Base-by-base conservation (phyloP, 2,888 invertebrate species). In the Neocrepidodera transversa region DNA sequence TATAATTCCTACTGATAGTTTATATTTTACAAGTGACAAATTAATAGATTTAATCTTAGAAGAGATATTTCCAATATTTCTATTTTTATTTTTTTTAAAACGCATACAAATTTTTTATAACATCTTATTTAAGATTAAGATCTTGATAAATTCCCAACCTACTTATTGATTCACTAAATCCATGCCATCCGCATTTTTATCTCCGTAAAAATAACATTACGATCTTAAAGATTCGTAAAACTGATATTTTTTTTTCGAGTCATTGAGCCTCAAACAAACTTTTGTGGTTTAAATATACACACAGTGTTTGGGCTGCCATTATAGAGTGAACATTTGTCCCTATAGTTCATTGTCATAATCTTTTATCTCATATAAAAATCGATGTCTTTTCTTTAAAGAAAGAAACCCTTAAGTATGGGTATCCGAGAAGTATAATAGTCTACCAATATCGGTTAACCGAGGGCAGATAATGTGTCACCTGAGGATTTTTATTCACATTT, bases 371-470 rank as follows among this genome's bases (percentile, higher is more conserved):
- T 62, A 57, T 56, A 58, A 60, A 60, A 60, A 63, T 64, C 63
- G 61, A 63, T 63, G 63, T 63, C 58, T 35, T 43, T 61, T 17
- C 57, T 58, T 48, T 28, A 49, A 36, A 53, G 47, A 62, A 57
- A 64, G 48, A 52, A 67, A 61, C 64, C 66, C 65, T 67, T 65
- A 63, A 62, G 58, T 45, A 50, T 57, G 56, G 64, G 64, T 59
- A 64, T 55, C 45, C 53, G 36, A 47, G 59, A 54, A 64, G 55
- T 52, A 67, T 66, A 68, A 68, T 65, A 64, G 66, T n/a, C 59
- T 54, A 51, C 63, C 68, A 70, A 70, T 72, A 72, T 71, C 69
- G 73, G 74, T 73, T 75, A 74, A 74, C 74, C 75, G 65, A 64
- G 66, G 56, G 60, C 48, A 52, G 47, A 51, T 60, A 50, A 32